These are phyloP conservation scores for Platynereis dumerilii DNA, from an alignment of 2,888 invertebrate species.

Conservation along the genomic window DNA sequence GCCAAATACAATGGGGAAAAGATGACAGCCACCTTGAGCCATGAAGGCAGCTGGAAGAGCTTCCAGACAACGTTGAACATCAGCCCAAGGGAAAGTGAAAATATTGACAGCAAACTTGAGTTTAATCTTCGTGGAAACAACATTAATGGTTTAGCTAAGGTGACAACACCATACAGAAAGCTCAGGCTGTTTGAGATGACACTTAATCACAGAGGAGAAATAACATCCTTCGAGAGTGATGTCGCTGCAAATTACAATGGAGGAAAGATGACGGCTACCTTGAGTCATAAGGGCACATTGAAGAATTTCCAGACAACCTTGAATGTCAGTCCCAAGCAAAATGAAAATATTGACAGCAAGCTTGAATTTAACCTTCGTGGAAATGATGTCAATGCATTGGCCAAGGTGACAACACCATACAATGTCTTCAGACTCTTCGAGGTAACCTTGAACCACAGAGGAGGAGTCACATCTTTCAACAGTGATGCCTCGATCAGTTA, in stretches of 20 bases:
- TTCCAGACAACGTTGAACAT: constrained; percentile 12
- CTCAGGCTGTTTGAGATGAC: too few species aligned
- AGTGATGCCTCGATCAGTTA: not conserved
- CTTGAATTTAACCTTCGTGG: not conserved
- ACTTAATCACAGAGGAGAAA: too few species aligned
- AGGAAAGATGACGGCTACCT: not conserved
- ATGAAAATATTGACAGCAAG: too few species aligned
- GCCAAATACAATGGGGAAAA: not conserved
- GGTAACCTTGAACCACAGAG: not conserved
- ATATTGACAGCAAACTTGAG: too few species aligned
- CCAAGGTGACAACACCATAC: not conserved
- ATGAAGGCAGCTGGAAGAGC: constrained; percentile 16
- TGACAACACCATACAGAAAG: too few species aligned
- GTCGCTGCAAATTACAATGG: too few species aligned
- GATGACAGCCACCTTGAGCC: too few species aligned
- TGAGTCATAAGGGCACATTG: not conserved
- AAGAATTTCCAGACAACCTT: constrained; percentile 9
- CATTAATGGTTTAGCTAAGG: too few species aligned
- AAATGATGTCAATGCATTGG: constrained; percentile 10
- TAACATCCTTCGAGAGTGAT: not conserved
- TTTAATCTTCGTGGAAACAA: too few species aligned
- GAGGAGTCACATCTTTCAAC: not conserved
- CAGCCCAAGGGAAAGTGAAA: not conserved
- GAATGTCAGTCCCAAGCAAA: constrained; percentile 1
- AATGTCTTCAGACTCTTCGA: not conserved